Evolutionary conservation across 2,113 vertebrate genomes (phyloP).

Genomic region (Amphilophus citrinellus): DNA sequence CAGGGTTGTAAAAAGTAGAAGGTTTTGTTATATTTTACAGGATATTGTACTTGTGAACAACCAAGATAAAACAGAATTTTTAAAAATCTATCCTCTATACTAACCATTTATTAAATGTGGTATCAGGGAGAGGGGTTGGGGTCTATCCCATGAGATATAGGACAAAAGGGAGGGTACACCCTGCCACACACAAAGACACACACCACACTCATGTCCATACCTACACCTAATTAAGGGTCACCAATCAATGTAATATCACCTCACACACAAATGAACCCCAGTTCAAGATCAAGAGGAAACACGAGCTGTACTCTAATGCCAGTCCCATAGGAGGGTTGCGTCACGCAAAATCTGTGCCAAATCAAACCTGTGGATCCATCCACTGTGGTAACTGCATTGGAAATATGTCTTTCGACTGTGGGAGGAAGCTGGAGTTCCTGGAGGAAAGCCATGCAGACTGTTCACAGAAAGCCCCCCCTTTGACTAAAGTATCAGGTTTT

Average conservation of each 20-base stretch:
- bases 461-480: not conserved
- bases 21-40: not conserved
- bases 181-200: not conserved
- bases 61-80: not conserved
- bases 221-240: not conserved
- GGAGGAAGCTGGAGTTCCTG: too few species aligned
- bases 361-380: not conserved
- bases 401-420: not conserved
- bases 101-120: not conserved
- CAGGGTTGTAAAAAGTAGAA: not conserved
- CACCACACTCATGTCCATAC: not conserved
- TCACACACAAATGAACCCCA: not conserved
- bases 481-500: not conserved
- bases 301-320: not conserved
- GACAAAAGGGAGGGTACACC: not conserved
- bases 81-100: not conserved
- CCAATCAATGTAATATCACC: not conserved
- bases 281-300: not conserved
- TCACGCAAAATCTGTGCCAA: not conserved
- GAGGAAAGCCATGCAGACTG: not conserved
- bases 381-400: not conserved
- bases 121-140: not conserved
- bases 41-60: not conserved
- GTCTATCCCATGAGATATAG: not conserved
- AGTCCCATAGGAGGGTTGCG: not conserved